Percentiles rank a stretch among this genome's conserved stretches.
These are phyloP conservation scores for Speoplatyrhinus poulsoni DNA, from an alignment of 2,113 vertebrate genomes.

Conservation along the genomic window DNA sequence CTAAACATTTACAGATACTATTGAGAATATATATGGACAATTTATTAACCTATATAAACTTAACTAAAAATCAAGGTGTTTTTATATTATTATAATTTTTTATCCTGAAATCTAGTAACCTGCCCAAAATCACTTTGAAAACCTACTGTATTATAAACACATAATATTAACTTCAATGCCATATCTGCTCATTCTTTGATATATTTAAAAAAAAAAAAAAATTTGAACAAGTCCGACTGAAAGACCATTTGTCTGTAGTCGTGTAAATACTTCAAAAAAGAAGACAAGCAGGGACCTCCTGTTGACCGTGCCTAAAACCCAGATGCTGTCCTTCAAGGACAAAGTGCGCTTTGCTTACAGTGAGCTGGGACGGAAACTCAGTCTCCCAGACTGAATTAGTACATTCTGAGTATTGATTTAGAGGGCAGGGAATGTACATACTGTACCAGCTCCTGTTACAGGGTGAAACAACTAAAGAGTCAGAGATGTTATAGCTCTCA, in stretches of 20 bases:
- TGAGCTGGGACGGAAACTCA: conserved; percentile 6
- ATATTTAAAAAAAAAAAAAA: no score
- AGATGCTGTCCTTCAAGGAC: conserved; percentile 29
- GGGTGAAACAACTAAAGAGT: conserved; percentile 18
- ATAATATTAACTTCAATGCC: no score
- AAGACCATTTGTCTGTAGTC: neutral
- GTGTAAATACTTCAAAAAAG: neutral
- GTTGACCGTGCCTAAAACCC: conserved; percentile 48
- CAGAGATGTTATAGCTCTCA: conserved; percentile 5
- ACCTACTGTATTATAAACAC: no score
- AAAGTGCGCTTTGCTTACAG: neutral
- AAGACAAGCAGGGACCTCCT: conserved; percentile 60
- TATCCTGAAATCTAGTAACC: no score
- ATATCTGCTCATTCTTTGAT: no score
- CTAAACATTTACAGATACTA: no score
- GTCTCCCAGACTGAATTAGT: neutral
- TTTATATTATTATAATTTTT: no score
- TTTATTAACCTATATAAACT: no score
- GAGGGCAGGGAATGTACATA: neutral
- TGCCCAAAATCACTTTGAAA: no score
- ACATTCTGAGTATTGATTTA: neutral
- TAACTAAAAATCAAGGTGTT: no score
- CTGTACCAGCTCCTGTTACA: conserved; percentile 1
- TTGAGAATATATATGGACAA: no score
- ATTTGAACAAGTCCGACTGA: neutral